Percentiles rank a stretch among this genome's conserved stretches.
Evolutionary conservation across 2,113 vertebrate genomes (phyloP).

Genomic region (Nannospalax galili): DNA sequence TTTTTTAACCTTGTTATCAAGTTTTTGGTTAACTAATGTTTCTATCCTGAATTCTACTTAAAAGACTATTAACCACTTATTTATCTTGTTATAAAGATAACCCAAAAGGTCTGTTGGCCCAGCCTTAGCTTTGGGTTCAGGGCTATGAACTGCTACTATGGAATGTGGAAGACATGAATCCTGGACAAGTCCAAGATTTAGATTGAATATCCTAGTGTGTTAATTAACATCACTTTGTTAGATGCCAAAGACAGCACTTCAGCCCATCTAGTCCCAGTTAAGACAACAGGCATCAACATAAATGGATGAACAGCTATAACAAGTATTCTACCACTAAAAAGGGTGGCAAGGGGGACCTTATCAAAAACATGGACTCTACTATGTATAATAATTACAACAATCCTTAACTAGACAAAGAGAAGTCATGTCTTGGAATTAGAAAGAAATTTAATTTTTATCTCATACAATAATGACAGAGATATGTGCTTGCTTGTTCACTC

Average conservation of each 20-base stretch:
- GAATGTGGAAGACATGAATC: not conserved
- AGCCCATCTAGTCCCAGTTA: not conserved
- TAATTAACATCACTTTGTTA: not conserved
- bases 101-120: not conserved
- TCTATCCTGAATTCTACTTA: constrained; percentile 10
- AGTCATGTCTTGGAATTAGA: not conserved
- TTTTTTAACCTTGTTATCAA: not conserved
- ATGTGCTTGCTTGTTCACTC: not conserved
- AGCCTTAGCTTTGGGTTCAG: not conserved
- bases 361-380: not conserved
- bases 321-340: not conserved
- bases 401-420: not conserved
- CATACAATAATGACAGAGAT: not conserved
- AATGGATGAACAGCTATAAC: rapidly evolving
- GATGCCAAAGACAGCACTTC: not conserved
- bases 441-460: not conserved
- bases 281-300: not conserved
- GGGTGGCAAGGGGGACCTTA: too few species aligned
- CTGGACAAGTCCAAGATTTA: not conserved
- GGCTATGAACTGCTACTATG: not conserved
- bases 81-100: not conserved
- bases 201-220: not conserved
- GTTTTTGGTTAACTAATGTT: constrained; percentile 7
- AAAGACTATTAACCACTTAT: not conserved
- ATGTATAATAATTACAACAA: not conserved